Evolutionary conservation across 2,113 vertebrate species (phyloP), one percentile per base, ranked within the genome.

Genomic region (Misgurnus anguillicaudatus): DNA sequence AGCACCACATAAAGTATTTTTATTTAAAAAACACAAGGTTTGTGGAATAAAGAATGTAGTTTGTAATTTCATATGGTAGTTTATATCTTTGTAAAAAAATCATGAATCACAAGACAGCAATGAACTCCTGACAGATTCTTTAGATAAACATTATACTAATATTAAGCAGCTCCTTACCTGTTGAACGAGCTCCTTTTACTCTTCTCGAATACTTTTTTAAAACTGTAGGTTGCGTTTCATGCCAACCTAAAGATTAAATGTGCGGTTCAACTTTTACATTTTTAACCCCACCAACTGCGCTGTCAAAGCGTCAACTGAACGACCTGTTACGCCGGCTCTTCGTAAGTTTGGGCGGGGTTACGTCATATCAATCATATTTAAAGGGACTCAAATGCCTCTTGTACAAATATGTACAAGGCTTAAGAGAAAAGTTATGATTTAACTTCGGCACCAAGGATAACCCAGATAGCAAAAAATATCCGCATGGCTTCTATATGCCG

Each of bases 291-390:
- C 31, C 5, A 19, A 76, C 61, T 14, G 3, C 9, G 1, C 9
- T 64, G 42, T 7, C 6, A 9, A 36, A 58, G 53, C 51, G 7
- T 75, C 16, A 4, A 14, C 7, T 19, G 42, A 48, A 16, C 19
- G 61, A 64, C 61, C 31, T 64, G 61, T 64, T 75, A 45, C 38
- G 61, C 17, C 24, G 61, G 73, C 73, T 51, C 9, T 4, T 70
- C 14, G 24, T 4, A 9, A 39, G 31, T 21, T 42, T 38, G 61
- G 73, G 73, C 73, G 73, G 60, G 61, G 61, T 63, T 53, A 51
- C 4, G 16, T 5, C 14, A 16, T 16, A 5, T 16, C 10, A 16
- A 51, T 10, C 9, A 47, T 47, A 10, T 47, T 47, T 9, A 10
- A 51, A 51, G 13, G 48, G 14, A 51, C 48, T 51, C 48, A 48